These are phyloP conservation scores for Ageneiosus marmoratus DNA, from an alignment of 2,113 vertebrate species.

Conservation along the genomic window DNA sequence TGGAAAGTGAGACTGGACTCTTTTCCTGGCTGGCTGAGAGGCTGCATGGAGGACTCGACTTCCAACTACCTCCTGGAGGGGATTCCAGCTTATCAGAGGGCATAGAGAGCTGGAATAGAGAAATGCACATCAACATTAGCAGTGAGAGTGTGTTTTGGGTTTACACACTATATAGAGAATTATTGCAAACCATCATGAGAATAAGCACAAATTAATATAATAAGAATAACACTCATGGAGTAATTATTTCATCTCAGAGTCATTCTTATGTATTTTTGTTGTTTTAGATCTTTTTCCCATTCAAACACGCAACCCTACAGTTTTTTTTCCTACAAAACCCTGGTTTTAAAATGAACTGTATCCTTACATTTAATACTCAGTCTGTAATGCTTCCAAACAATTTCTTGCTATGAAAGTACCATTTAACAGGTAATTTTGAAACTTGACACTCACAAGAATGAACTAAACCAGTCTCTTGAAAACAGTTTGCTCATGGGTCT, in stretches of 20 bases:
- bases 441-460: background rate
- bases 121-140: slow-evolving; percentile 1
- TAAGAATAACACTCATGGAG: background rate
- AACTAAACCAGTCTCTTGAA: background rate
- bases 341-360: background rate
- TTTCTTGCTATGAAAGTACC: background rate
- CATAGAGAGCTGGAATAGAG: slow-evolving; percentile 70
- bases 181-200: background rate
- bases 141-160: background rate
- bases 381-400: background rate
- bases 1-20: slow-evolving; percentile 61
- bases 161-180: background rate
- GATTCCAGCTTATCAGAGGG: slow-evolving; percentile 76
- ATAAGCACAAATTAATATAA: background rate
- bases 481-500: background rate
- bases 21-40: slow-evolving; percentile 71
- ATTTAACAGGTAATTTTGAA: too few relatives aligned
- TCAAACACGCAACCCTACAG: too few relatives aligned
- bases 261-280: background rate
- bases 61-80: slow-evolving; percentile 75
- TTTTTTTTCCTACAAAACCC: background rate
- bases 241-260: background rate
- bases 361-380: background rate
- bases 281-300: background rate
- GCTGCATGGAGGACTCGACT: slow-evolving; percentile 71